These are phyloP conservation scores for Alloscopus bannaensis DNA, from an alignment of 2,888 invertebrate genomes.

Conservation along the genomic window DNA sequence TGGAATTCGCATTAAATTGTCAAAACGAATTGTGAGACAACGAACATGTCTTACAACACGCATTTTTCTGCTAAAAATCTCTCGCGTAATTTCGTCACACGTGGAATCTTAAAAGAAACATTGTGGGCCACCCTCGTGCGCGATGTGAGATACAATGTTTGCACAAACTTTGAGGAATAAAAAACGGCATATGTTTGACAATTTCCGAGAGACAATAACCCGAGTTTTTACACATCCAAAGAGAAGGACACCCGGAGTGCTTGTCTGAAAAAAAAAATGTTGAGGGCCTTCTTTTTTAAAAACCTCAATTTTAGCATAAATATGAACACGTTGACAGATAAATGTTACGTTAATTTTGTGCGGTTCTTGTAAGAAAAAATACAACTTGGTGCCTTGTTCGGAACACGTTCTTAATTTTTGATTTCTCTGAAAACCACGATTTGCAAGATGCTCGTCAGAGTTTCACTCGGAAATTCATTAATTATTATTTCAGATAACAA, in stretches of 20 bases:
- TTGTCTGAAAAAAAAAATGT: constrained; percentile 15
- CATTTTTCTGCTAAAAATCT: background rate
- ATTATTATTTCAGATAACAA: too few species aligned
- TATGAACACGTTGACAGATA: too few species aligned
- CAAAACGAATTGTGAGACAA: constrained; percentile 26
- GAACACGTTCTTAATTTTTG: too few species aligned
- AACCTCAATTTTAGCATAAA: constrained; percentile 6
- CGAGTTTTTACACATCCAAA: constrained; percentile 7
- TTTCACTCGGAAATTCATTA: too few species aligned
- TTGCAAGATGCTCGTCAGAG: too few species aligned
- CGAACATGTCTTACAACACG: constrained; percentile 6
- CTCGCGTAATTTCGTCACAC: background rate
- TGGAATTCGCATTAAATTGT: constrained; percentile 42
- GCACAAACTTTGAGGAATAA: background rate
- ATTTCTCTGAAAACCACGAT: too few species aligned
- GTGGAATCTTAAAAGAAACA: constrained; percentile 23
- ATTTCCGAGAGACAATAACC: constrained; percentile 42
- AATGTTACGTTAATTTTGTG: too few species aligned
- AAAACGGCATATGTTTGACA: constrained; percentile 21
- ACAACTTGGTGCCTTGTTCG: too few species aligned
- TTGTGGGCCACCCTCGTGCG: constrained; percentile 23
- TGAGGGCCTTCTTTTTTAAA: constrained; percentile 10
- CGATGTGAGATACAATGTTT: background rate
- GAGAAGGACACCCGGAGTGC: constrained; percentile 43
- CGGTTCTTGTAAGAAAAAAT: too few species aligned